phyloP scores from a whole-genome alignment of 2,797 vertebrate genomes.

The Lateolabrax maculatus region DNA sequence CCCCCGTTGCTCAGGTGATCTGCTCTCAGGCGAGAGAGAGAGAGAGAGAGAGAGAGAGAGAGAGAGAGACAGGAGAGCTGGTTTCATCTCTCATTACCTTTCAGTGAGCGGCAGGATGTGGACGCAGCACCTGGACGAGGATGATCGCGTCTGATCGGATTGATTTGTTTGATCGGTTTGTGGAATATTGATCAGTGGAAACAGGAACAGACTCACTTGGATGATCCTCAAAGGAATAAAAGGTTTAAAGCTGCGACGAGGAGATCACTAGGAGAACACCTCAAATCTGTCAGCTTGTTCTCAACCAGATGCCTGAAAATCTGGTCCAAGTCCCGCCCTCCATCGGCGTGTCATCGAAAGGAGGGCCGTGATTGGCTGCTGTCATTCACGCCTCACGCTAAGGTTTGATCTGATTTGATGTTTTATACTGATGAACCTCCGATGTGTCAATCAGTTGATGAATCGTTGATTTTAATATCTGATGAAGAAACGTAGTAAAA shows the following conservation, averaged over 20 bases:
- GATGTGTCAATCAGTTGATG: too few relatives aligned
- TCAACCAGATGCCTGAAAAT: not conserved
- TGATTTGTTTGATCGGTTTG: too few relatives aligned
- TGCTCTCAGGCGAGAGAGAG: slow-evolving; percentile 72
- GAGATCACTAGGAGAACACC: too few relatives aligned
- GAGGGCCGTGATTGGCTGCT: slow-evolving; percentile 24
- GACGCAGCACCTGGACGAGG: slow-evolving; percentile 48
- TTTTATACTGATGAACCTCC: too few relatives aligned
- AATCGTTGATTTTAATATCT: too few relatives aligned
- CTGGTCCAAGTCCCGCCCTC: too few relatives aligned
- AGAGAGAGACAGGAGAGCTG: slow-evolving; percentile 8
- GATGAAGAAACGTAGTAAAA: too few relatives aligned
- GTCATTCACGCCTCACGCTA: not conserved
- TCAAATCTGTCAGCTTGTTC: too few relatives aligned
- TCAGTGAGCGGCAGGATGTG: slow-evolving; percentile 34
- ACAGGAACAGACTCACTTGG: not conserved
- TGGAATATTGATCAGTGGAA: not conserved
- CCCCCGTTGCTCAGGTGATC: slow-evolving; percentile 87
- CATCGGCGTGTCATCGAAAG: rapidly evolving
- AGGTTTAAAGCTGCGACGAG: not conserved
- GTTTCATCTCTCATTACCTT: slow-evolving; percentile 49
- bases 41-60: slow-evolving; percentile 19
- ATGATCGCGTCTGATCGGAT: not conserved
- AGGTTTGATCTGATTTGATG: not conserved
- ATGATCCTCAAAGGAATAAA: not conserved